Evolutionary conservation across 2,888 invertebrate genomes (phyloP), one percentile per base, ranked within the genome.

Genomic region (Rugalucina vietnamica): DNA sequence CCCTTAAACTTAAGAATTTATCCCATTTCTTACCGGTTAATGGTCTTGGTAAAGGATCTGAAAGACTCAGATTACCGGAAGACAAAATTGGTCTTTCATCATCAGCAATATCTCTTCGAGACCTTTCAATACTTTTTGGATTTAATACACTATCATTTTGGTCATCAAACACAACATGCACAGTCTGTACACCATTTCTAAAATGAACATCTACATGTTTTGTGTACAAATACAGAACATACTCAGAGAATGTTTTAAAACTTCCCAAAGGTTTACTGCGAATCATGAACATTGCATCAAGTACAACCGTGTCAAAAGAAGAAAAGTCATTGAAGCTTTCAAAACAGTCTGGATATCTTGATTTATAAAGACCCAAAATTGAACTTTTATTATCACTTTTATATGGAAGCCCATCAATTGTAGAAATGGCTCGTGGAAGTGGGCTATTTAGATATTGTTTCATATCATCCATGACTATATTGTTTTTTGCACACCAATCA

Each of bases 61-160:
- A 8, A 14, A 21, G 54, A 8, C n/a, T 21, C 3, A 29, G 29
- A 29, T 74, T 36, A 50, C n/a, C 18, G 32, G 32, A 14, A 29
- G 21, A 50, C 27, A 32, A 8, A 29, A 29, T 34, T 32, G 74
- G 21, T 50, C 34, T 27, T 54, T 74, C 39, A 32, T 54, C 54
- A 8, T 54, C 21, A 18, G 4, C 21, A 21, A 14, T 50, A 74
- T 74, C 36, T 74, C 29, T 49, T 50, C 74, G 24, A 14, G 21
- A 32, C 32, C 54, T 50, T 34, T 74, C 50, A 37, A 74, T 50
- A 24, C 4, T n/a, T 50, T 74, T 74, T 50, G 49, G 74, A 21
- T 49, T 29, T n/a, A 74, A 10, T 14, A 10, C 1, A 14, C 21
- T 21, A 4, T 54, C 10, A 18, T 18, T 14, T 21, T 54, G 54